Conservation (phyloP, 37 sponge, comb jelly and placozoan genomes). For the Lycopodina hypogea region DNA sequence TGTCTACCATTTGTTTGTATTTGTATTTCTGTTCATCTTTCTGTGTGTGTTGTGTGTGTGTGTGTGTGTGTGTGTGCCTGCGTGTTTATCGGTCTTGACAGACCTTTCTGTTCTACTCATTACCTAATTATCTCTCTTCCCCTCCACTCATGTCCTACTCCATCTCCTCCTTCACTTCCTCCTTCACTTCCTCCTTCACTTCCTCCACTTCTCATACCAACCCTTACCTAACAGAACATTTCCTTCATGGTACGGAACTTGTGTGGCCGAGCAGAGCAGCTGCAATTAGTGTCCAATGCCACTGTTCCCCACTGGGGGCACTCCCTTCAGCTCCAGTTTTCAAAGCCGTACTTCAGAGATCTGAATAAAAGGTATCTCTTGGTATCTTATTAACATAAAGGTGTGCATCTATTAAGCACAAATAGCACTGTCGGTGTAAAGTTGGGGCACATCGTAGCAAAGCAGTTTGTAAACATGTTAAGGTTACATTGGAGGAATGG, state of each 20-base stretch:
- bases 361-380: conserved; percentile 47
- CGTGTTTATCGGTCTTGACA: no score
- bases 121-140: not conserved
- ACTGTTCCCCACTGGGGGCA: conserved; percentile 77
- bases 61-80: no score
- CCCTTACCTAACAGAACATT: conserved; percentile 23
- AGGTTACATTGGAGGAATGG: no score
- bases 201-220: not conserved
- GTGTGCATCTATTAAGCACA: no score
- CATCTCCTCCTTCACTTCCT: not conserved
- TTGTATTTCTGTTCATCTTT: not conserved
- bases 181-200: not conserved
- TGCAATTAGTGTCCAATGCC: conserved; percentile 46
- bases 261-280: conserved; percentile 71
- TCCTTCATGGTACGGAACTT: conserved; percentile 46
- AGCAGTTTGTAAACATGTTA: no score
- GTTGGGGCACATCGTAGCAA: no score
- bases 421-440: no score
- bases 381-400: no score
- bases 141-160: not conserved
- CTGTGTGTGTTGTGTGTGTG: no score
- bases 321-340: conserved; percentile 51
- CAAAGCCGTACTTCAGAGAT: conserved; percentile 61
- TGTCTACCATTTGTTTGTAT: not conserved
- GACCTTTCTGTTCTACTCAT: no score